A percentile compares a stretch with the other conserved stretches of the same genome.
Conservation (phyloP, 1,140 invertebrate species). For the Drosophila novamexicana region DNA sequence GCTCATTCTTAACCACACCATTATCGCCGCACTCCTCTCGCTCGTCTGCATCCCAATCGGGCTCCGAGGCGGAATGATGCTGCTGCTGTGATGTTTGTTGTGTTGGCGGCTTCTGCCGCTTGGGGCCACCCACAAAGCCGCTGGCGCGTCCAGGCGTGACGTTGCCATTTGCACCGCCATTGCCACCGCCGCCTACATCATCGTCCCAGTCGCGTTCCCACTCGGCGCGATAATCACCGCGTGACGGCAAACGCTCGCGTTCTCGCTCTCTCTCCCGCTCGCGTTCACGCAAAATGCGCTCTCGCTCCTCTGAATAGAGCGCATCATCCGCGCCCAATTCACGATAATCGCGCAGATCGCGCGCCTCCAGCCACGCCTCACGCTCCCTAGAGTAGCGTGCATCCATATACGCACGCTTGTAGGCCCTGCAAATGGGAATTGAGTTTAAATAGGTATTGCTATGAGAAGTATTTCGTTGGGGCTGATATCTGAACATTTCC, state of each 20-base stretch:
- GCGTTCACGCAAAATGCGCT: conserved; percentile 48
- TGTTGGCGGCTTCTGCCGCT: conserved; percentile 50
- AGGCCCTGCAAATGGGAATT: conserved; percentile 47
- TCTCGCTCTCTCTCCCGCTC: conserved; percentile 68
- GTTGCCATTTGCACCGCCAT: conserved; percentile 30
- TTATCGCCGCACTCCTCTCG: conserved; percentile 51
- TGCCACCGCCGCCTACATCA: conserved; percentile 35
- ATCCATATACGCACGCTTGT: conserved; percentile 69
- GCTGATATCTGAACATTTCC: too few species aligned
- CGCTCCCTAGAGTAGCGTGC: conserved; percentile 71
- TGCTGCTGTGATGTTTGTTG: conserved; percentile 50
- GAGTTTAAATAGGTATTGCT: neutral
- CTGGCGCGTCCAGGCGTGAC: conserved; percentile 46
- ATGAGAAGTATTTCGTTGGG: neutral
- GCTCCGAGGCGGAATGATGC: conserved; percentile 73
- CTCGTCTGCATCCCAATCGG: conserved; percentile 80
- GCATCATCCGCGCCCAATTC: conserved; percentile 68
- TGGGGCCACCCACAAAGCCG: conserved; percentile 75
- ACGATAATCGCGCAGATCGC: conserved; percentile 71
- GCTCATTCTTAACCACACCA: conserved; percentile 59
- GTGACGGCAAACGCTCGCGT: conserved; percentile 57
- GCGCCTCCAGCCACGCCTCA: conserved; percentile 70
- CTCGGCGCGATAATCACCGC: conserved; percentile 66
- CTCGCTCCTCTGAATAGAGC: conserved; percentile 72
- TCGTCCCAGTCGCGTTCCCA: conserved; percentile 81